Base-by-base conservation (phyloP, 2,113 vertebrate genomes). In the Lampris megalopsis region DNA sequence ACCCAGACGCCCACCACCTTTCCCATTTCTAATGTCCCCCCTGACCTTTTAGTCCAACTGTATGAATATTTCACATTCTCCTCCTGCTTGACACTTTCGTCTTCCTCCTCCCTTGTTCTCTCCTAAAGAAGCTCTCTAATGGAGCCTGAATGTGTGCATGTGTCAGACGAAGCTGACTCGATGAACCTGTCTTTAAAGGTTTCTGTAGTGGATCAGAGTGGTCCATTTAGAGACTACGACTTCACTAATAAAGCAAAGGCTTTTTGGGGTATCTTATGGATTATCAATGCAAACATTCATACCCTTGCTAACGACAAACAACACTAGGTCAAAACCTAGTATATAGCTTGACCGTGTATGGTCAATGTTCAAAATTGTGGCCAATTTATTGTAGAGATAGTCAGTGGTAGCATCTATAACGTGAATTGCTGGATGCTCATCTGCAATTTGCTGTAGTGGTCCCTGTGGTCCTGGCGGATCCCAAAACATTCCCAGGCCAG, bases 61-160 rank as follows among this genome's bases (percentile, higher is more conserved):
- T 66, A 74, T 59, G 80, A 82, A 87, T 92, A 85, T 82, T 88
- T 89, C 77, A 89, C 81, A 89, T 88, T 90, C 81, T 84, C 86
- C 79, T 76, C 86, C 76, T 41, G 50, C 70, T 79, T 64, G 60
- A 85, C 69, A 85, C 82, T 73, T 69, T 77, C 70, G 24, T 24
- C 63, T 79, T 52, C 60, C 68, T 79, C 80, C 78, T 86, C 73
- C 82, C 73, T 82, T 70, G 57, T 75, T 67, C 81, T 79, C 68
- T 68, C 66, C 62, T 73, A 24, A 53, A 77, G 38, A 56, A 67
- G 74, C 84, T 81, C 73, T 77, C 11, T 83, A 80, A 87, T 80
- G 85, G 88, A 74, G 82, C 76, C 68, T 90, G 71, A 82, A 84
- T 84, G 86, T 86, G 82, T 72, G 66, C 24, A 24, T 77, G 73